Evolutionary conservation across 2,113 vertebrate species (phyloP), one percentile per base, ranked within the genome.

Genomic region (Strix aluco): DNA sequence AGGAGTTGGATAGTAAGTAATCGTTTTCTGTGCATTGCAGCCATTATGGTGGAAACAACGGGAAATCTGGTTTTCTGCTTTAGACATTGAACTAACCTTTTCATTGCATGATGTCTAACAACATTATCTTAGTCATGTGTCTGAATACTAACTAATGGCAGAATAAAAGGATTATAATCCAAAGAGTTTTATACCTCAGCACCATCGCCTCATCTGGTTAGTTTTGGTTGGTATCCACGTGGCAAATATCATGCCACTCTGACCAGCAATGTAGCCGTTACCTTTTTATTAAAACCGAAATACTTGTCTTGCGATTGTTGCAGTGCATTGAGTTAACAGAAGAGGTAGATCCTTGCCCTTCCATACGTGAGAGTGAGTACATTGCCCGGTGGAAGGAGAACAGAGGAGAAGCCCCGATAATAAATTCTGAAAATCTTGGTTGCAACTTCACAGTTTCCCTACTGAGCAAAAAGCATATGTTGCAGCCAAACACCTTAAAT

Each of bases 1-100:
- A 99, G 90, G 98, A 98, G 98, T 94, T 97, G 92, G 97, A 97
- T 94, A 98, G 99, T 99, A 99, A 99, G 99, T 99, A 99, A 97
- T 63, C 3, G 3, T 89, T 95, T 88, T 90, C 61, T 94, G 61
- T 90, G 96, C 25, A 2, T 85, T 29, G 52, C 89, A 92, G 94
- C 90, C 78, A 8, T 87, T 80, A 26, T 67, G 75, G 88, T 86
- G 44, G 67, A 88, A 85, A 67, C 59, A 67, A n/a, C 73, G 73
- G 72, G 49, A 83, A 81, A 63, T 71, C 46, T 59, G 20, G 3
- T 77, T 66, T 93, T 91, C 83, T 79, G 80, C 91, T 73, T 82
- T 57, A 94, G 20, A 49, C 49, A 6, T 0, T 72, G 19, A 59
- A 30, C 55, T 82, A 15, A n/a, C 75, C 29, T 83, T 69, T 72